Percentiles rank a stretch among this genome's conserved stretches.
phyloP scores from a whole-genome alignment of 2,113 vertebrate species.

The Gymnarchus niloticus region DNA sequence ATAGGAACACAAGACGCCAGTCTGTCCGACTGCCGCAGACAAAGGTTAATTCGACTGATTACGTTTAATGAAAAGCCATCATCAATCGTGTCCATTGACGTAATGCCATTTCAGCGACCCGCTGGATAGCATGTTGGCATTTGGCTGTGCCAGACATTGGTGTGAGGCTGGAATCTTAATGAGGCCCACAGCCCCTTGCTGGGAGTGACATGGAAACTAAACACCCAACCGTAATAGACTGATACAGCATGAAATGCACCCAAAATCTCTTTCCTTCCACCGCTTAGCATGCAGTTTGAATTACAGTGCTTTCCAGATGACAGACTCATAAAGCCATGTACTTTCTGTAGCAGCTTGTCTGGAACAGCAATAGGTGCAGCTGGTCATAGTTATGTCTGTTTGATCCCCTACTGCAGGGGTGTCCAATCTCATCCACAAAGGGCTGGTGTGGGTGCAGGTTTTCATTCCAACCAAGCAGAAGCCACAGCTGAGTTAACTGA shows the following conservation, averaged over 20 bases:
- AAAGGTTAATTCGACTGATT: slow-evolving; percentile 21
- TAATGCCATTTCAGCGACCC: slow-evolving; percentile 24
- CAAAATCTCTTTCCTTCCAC: neutral
- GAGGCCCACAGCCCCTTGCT: neutral
- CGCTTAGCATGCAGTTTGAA: neutral
- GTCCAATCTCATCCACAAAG: too few species aligned
- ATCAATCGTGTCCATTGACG: slow-evolving; percentile 22
- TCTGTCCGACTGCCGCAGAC: neutral
- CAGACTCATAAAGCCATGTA: neutral
- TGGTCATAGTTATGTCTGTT: too few species aligned
- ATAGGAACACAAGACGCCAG: neutral
- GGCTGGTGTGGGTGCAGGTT: too few species aligned
- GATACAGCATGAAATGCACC: neutral
- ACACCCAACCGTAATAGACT: neutral
- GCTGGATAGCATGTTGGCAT: slow-evolving; percentile 19
- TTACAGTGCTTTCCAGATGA: neutral
- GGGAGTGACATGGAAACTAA: neutral
- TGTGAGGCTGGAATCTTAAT: slow-evolving; percentile 15
- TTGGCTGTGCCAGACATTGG: slow-evolving; percentile 16
- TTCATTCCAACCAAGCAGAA: too few species aligned
- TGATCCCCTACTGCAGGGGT: too few species aligned
- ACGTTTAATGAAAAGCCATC: slow-evolving; percentile 17
- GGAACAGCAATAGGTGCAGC: neutral
- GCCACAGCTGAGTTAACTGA: too few species aligned
- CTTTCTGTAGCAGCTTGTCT: neutral